Conservation (phyloP, 2,113 vertebrate species). For the Pterocles burchelli region DNA sequence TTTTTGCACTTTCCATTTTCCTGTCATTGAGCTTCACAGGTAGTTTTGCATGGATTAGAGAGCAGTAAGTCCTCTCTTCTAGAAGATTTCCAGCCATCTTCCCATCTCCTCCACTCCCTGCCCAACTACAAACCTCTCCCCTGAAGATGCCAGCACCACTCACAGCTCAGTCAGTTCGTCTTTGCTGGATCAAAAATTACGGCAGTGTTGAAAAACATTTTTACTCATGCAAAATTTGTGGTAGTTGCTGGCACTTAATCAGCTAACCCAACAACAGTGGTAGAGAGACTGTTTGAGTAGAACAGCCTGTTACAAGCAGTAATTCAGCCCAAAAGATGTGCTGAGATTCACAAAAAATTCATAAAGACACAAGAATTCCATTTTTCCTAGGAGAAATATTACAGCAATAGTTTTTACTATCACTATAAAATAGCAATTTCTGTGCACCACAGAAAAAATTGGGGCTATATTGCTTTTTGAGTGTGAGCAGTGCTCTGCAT, state of each 20-base stretch:
- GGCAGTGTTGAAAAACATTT: neutral
- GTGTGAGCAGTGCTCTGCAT: neutral
- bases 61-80: neutral
- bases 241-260: neutral
- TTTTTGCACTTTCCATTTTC: neutral
- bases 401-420: neutral
- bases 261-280: neutral
- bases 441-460: neutral
- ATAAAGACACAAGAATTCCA: neutral
- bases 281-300: neutral
- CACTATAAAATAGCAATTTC: neutral
- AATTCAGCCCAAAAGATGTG: neutral
- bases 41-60: neutral
- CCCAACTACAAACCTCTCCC: neutral
- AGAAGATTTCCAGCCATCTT: neutral
- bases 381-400: neutral
- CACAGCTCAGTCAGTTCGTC: neutral
- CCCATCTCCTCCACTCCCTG: neutral
- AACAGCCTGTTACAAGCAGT: neutral
- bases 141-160: neutral
- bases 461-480: neutral
- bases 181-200: neutral
- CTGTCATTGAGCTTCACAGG: neutral
- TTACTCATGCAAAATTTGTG: fast-evolving
- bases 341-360: no score